phyloP scores from a whole-genome alignment of 2,113 vertebrate species.

The Semnopithecus entellus region DNA sequence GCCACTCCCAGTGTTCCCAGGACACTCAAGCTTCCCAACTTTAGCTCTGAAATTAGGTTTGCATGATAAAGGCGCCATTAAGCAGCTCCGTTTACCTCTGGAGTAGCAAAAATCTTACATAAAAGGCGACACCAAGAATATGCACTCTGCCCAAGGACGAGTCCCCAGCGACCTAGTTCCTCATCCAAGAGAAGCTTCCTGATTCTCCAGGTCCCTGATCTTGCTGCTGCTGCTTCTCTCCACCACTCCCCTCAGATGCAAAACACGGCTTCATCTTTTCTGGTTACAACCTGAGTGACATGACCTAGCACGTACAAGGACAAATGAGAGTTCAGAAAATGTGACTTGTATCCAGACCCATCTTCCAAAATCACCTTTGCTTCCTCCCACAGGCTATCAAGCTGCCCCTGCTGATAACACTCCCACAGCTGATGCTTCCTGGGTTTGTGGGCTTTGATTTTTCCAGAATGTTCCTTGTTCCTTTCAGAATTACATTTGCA shows the following conservation, averaged over 20 bases:
- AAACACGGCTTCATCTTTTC: background rate
- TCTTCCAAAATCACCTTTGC: background rate
- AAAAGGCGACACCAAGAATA: background rate
- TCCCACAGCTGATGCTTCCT: background rate
- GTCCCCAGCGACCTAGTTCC: background rate
- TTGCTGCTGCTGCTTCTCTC: background rate
- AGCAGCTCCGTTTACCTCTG: background rate
- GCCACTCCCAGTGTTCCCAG: accelerated
- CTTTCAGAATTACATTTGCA: background rate
- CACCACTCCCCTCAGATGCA: background rate
- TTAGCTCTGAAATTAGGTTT: background rate
- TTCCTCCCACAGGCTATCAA: background rate
- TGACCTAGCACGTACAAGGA: too few species aligned
- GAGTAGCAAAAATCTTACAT: background rate
- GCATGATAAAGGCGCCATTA: background rate
- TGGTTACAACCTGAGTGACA: background rate
- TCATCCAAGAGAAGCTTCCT: background rate
- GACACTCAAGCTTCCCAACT: background rate
- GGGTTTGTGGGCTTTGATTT: background rate
- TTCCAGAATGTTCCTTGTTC: background rate
- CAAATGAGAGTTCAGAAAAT: background rate
- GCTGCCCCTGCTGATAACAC: background rate
- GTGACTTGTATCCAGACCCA: background rate
- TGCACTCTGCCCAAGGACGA: background rate
- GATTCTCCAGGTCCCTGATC: background rate